A percentile compares a stretch with the other conserved stretches of the same genome.
phyloP scores from a whole-genome alignment of 2,113 vertebrate genomes.

The Odocoileus hemionus region DNA sequence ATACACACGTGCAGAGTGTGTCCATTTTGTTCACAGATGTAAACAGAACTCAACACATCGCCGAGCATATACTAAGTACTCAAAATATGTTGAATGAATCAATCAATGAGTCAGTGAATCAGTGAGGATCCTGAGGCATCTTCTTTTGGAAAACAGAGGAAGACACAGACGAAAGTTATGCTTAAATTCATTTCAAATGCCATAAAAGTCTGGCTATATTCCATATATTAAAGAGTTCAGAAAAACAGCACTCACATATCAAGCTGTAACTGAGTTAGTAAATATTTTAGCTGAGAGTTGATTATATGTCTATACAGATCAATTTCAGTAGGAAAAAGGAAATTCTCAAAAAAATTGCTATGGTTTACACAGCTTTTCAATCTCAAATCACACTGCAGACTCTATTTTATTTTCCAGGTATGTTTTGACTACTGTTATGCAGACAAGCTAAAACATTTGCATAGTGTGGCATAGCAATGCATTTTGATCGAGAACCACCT shows the following conservation, averaged over 20 bases:
- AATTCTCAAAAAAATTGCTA: not conserved
- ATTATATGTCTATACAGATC: not conserved
- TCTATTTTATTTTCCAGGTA: not conserved
- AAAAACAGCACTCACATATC: not conserved
- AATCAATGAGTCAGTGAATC: not conserved
- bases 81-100: not conserved
- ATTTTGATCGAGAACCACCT: not conserved
- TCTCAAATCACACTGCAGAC: not conserved
- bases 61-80: not conserved
- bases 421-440: not conserved
- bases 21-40: not conserved
- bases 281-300: not conserved
- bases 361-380: not conserved
- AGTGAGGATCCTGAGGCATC: not conserved
- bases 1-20: fast-evolving
- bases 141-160: not conserved
- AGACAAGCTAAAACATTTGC: not conserved
- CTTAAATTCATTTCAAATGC: not conserved
- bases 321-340: not conserved
- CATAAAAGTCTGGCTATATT: not conserved
- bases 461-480: not conserved
- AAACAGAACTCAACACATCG: not conserved
- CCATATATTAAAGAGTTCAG: not conserved
- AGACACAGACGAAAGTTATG: not conserved
- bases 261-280: not conserved